phyloP scores from a whole-genome alignment of 2,797 vertebrate species.

The Mormyrus hasselquistii region DNA sequence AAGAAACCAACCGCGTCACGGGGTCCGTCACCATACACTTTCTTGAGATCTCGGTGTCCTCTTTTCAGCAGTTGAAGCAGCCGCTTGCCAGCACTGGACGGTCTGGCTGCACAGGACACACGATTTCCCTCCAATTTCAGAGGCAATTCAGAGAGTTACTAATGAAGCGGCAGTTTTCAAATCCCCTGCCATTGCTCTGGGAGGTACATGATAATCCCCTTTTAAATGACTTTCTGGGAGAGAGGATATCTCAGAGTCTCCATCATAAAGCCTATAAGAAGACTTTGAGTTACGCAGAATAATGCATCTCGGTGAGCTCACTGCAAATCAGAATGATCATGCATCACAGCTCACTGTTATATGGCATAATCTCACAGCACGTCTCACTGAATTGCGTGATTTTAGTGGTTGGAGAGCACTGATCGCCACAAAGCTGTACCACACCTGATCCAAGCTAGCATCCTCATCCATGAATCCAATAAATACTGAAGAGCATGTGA shows the following conservation, averaged over 20 bases:
- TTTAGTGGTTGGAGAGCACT: not conserved
- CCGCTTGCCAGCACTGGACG: not conserved
- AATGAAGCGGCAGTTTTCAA: not conserved
- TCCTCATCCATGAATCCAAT: not conserved
- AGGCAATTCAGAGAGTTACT: not conserved
- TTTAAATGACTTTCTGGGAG: conserved; percentile 6
- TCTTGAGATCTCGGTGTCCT: not conserved
- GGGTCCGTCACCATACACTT: not conserved
- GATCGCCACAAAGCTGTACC: not conserved
- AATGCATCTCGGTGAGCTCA: not conserved
- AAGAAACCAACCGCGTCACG: not conserved
- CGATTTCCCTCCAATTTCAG: not conserved
- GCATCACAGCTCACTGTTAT: not conserved
- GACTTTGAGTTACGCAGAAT: not conserved
- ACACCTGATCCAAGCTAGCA: not conserved
- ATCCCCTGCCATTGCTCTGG: not conserved
- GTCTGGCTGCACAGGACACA: not conserved
- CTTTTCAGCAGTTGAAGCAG: not conserved
- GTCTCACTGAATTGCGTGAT: not conserved
- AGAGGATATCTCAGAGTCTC: not conserved
- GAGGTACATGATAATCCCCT: conserved; percentile 4
- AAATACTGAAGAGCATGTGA: not conserved
- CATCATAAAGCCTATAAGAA: not conserved
- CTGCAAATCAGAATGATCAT: not conserved
- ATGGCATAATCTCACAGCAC: not conserved